phyloP scores from a whole-genome alignment of 2,888 invertebrate genomes.

The Globia sparganii region DNA sequence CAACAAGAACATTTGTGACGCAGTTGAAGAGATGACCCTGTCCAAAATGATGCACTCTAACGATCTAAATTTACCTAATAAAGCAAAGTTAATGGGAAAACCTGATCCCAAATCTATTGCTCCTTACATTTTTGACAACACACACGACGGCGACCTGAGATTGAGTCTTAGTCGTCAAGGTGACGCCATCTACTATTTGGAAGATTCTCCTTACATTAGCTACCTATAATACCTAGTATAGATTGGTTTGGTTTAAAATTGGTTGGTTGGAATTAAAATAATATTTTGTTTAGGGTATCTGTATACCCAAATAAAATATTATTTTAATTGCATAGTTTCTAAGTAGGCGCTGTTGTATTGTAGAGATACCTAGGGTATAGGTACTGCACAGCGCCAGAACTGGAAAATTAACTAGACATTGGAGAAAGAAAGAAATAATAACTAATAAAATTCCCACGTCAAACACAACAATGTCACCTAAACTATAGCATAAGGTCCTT shows the following conservation, averaged over 20 bases:
- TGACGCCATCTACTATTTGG: not conserved
- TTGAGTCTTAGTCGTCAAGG: not conserved
- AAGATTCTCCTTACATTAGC: not conserved
- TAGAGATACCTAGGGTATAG: not conserved
- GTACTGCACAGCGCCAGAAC: not conserved
- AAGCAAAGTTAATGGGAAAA: slow-evolving; percentile 15
- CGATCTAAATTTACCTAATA: slow-evolving; percentile 8
- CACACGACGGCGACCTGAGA: not conserved
- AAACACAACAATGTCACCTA: slow-evolving; percentile 35
- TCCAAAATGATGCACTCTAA: slow-evolving; percentile 12
- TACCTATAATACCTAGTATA: not conserved
- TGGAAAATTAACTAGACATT: not conserved
- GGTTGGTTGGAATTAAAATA: too few relatives aligned
- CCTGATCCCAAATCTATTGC: not conserved
- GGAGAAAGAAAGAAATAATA: not conserved
- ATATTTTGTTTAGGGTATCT: too few relatives aligned
- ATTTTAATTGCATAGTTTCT: not conserved
- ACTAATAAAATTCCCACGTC: slow-evolving; percentile 20
- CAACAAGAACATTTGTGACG: slow-evolving; percentile 21
- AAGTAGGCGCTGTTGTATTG: not conserved
- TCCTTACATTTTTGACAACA: not conserved
- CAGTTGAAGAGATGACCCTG: not conserved
- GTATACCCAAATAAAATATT: not conserved
- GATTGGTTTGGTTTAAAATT: not conserved
- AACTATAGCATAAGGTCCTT: slow-evolving; percentile 58